Percentiles rank a stretch among this genome's conserved stretches.
These are phyloP conservation scores for Saguinus midas DNA, from an alignment of 2,113 vertebrate species.

Conservation along the genomic window DNA sequence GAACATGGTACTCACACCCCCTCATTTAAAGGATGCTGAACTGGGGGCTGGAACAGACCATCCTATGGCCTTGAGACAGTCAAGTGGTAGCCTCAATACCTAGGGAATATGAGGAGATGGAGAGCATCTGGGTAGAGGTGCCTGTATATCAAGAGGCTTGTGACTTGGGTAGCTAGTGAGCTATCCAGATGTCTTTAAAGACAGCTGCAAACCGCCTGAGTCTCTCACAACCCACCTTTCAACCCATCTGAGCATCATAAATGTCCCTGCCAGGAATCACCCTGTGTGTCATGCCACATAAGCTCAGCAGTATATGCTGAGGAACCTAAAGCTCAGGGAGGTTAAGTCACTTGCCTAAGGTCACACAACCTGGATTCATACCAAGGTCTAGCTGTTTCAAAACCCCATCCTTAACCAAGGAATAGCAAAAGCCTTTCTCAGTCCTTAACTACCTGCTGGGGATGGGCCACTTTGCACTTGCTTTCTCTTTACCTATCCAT, in stretches of 20 bases:
- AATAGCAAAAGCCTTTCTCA: neutral
- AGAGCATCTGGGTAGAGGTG: neutral
- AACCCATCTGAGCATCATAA: neutral
- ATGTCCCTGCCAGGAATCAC: neutral
- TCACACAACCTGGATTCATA: neutral
- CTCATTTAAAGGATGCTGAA: neutral
- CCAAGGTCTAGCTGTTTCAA: neutral
- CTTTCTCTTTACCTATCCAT: neutral
- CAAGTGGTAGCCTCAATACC: neutral
- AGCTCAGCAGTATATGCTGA: neutral
- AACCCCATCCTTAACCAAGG: neutral
- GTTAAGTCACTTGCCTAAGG: neutral
- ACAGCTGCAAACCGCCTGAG: neutral
- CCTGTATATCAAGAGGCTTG: neutral
- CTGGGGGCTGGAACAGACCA: neutral
- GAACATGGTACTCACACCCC: neutral
- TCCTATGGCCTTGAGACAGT: neutral
- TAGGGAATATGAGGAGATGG: neutral
- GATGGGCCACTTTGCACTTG: neutral
- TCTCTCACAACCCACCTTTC: neutral
- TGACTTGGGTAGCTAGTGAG: neutral
- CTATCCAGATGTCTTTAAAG: neutral
- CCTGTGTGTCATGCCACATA: neutral
- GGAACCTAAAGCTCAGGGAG: neutral
- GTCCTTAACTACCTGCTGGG: neutral